Conservation (phyloP, 2,888 invertebrate genomes). For the Coecobrya sp. region DNA sequence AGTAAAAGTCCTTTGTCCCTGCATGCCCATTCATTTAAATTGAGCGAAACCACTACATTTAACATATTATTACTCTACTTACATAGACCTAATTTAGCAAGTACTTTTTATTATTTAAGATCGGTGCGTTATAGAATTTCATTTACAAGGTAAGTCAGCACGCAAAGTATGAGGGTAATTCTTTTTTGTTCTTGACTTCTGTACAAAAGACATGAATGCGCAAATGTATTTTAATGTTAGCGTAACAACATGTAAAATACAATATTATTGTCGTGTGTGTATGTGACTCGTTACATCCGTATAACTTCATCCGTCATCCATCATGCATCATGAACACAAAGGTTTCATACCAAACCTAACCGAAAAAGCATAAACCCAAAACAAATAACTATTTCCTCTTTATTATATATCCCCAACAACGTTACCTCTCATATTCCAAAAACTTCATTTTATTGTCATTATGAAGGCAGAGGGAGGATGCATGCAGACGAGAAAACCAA, state of each 20-base stretch:
- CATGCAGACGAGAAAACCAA: conserved; percentile 13
- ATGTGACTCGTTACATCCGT: conserved; percentile 37
- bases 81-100: not conserved
- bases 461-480: conserved; percentile 43
- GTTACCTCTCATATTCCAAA: conserved; percentile 16
- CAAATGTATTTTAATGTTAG: conserved; percentile 15
- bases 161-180: not conserved
- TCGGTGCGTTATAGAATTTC: not conserved
- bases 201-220: conserved; percentile 8
- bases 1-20: conserved; percentile 16
- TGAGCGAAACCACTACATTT: conserved; percentile 17
- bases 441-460: conserved; percentile 34
- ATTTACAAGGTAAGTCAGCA: conserved; percentile 19
- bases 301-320: conserved; percentile 46
- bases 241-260: not conserved
- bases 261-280: not conserved
- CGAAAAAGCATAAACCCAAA: conserved; percentile 69
- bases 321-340: conserved; percentile 54
- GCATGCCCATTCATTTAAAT: conserved; percentile 11
- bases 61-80: conserved; percentile 6
- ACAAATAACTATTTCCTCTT: conserved; percentile 74
- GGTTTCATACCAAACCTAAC: conserved; percentile 41
- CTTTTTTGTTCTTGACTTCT: not conserved
- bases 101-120: not conserved
- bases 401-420: conserved; percentile 43